A percentile compares a stretch with the other conserved stretches of the same genome.
These are phyloP conservation scores for Cylloceria caligata DNA, from an alignment of 2,888 invertebrate genomes.

Conservation along the genomic window DNA sequence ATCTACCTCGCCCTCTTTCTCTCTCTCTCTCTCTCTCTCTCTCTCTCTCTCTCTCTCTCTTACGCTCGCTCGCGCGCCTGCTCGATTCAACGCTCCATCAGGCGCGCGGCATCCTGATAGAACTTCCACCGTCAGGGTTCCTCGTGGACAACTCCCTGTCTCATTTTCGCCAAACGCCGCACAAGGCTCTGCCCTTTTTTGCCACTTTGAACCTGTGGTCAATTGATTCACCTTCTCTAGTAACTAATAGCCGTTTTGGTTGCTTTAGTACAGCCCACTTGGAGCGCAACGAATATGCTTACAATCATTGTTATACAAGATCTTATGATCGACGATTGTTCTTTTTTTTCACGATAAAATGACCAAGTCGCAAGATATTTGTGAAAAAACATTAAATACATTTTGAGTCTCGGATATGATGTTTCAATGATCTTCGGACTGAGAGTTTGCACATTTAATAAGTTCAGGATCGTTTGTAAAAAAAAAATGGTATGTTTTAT, in stretches of 20 bases:
- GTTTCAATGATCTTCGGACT: too few relatives aligned
- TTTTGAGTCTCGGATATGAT: background rate
- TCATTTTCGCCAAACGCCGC: background rate
- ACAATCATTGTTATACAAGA: background rate
- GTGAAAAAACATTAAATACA: background rate
- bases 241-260: background rate
- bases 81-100: slow-evolving; percentile 26
- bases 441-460: background rate
- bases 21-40: too few relatives aligned
- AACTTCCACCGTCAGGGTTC: background rate
- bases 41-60: slow-evolving; percentile 6
- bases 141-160: background rate
- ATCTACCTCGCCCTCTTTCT: background rate
- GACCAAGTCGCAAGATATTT: too few relatives aligned
- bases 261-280: background rate
- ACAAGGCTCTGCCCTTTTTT: background rate
- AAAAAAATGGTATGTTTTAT: too few relatives aligned
- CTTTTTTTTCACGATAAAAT: too few relatives aligned
- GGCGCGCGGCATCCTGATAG: slow-evolving; percentile 30
- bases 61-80: too few relatives aligned
- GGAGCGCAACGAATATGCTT: background rate
- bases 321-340: background rate
- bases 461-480: too few relatives aligned
- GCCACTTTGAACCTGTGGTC: background rate
- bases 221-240: slow-evolving; percentile 11